Percentiles rank a stretch among this genome's conserved stretches.
phyloP scores from a whole-genome alignment of 1,140 invertebrate species.

The Harpegnathos saltator region DNA sequence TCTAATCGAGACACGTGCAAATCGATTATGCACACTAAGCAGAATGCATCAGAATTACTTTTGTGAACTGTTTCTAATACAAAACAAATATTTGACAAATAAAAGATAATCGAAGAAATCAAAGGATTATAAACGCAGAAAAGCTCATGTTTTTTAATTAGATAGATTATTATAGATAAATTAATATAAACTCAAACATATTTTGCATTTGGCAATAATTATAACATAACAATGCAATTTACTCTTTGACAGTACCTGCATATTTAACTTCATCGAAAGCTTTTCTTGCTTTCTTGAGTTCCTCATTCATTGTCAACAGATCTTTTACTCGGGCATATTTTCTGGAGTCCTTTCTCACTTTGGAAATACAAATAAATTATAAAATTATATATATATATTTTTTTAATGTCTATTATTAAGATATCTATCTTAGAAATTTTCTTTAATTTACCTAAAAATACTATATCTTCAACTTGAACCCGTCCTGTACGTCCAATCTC shows the following conservation, averaged over 20 bases:
- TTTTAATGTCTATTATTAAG: not conserved
- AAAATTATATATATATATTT: slow-evolving; percentile 28
- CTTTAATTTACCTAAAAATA: slow-evolving; percentile 90
- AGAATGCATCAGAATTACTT: slow-evolving; percentile 22
- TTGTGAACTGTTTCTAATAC: slow-evolving; percentile 9
- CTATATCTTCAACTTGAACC: slow-evolving; percentile 99
- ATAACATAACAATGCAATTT: slow-evolving; percentile 43
- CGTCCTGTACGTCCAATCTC: slow-evolving; percentile 97
- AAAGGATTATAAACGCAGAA: not conserved
- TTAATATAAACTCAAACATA: slow-evolving; percentile 33
- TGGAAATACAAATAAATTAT: slow-evolving; percentile 57
- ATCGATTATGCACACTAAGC: slow-evolving; percentile 11
- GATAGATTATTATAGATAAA: slow-evolving; percentile 4
- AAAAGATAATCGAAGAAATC: too few species aligned
- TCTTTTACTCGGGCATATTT: slow-evolving; percentile 99
- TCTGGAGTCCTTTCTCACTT: slow-evolving; percentile 97
- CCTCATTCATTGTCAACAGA: slow-evolving; percentile 99
- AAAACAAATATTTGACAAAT: too few species aligned
- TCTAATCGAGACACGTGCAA: not conserved
- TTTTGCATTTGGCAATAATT: slow-evolving; percentile 28
- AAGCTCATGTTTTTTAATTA: not conserved
- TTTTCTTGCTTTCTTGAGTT: slow-evolving; percentile 99
- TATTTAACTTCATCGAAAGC: slow-evolving; percentile 99
- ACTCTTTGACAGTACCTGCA: slow-evolving; percentile 85
- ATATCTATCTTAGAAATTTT: not conserved